A percentile compares a stretch with the other conserved stretches of the same genome.
phyloP scores from a whole-genome alignment of 1,140 invertebrate species.

The Lordiphosa stackelbergi region DNA sequence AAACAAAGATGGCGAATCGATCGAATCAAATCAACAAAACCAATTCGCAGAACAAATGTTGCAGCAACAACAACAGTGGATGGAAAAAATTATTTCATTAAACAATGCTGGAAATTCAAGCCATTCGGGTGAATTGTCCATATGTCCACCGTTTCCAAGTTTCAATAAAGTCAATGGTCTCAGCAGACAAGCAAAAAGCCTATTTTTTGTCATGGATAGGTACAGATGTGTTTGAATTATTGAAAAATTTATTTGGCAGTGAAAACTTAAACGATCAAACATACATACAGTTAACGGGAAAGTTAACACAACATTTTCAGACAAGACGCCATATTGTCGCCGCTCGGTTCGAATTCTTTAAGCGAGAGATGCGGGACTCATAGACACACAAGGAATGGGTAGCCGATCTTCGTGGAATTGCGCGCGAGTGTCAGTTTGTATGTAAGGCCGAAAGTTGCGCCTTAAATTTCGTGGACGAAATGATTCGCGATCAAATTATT shows the following conservation, averaged over 20 bases:
- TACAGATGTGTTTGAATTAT: slow-evolving; percentile 15
- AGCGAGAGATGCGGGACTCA: slow-evolving; percentile 13
- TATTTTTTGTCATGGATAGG: too few relatives aligned
- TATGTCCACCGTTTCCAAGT: too few relatives aligned
- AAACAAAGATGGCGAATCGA: too few relatives aligned
- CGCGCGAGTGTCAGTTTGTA: slow-evolving; percentile 23
- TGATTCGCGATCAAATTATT: slow-evolving; percentile 21
- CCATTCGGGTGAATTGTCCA: too few relatives aligned
- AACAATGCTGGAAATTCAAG: too few relatives aligned
- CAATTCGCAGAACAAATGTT: too few relatives aligned
- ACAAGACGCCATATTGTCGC: slow-evolving; percentile 9
- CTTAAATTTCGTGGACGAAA: slow-evolving; percentile 19
- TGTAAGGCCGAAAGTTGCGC: slow-evolving; percentile 11
- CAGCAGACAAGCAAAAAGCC: too few relatives aligned
- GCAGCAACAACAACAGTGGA: too few relatives aligned
- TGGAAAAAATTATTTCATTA: too few relatives aligned
- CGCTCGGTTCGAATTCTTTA: slow-evolving; percentile 17
- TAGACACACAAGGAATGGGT: slow-evolving; percentile 29
- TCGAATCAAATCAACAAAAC: too few relatives aligned
- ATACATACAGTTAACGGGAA: slow-evolving; percentile 13
- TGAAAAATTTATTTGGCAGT: slow-evolving; percentile 15
- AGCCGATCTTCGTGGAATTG: slow-evolving; percentile 22
- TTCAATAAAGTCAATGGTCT: too few relatives aligned
- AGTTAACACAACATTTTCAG: slow-evolving; percentile 15
- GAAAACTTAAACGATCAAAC: slow-evolving; percentile 8